These are phyloP conservation scores for Alouatta palliata DNA, from an alignment of 2,113 vertebrate genomes.

Conservation along the genomic window DNA sequence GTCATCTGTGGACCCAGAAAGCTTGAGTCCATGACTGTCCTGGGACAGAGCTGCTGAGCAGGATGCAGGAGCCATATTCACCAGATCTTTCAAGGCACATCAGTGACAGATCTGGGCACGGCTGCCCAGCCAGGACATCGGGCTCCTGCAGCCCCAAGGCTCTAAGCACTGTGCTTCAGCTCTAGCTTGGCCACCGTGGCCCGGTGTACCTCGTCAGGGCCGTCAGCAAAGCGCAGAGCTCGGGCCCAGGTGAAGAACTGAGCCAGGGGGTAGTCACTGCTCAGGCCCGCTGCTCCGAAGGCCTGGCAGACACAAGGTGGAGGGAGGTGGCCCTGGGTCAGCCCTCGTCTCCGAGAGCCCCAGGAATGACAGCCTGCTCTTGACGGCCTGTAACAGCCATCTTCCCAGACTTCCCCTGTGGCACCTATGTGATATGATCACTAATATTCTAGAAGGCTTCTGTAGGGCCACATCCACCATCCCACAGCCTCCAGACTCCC, in stretches of 20 bases:
- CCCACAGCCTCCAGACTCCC: not conserved
- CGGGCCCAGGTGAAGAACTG: conserved; percentile 72
- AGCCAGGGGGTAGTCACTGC: conserved; percentile 76
- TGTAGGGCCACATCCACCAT: not conserved
- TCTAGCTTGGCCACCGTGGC: conserved; percentile 74
- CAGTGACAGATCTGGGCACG: not conserved
- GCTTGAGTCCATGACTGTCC: not conserved
- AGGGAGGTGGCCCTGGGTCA: not conserved
- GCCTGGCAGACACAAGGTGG: conserved; percentile 61
- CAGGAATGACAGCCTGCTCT: not conserved
- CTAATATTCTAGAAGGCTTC: not conserved
- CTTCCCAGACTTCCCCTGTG: too few species aligned
- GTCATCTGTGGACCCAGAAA: not conserved
- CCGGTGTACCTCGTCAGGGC: conserved; percentile 66
- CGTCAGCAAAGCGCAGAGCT: conserved; percentile 74
- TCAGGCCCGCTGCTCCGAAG: conserved; percentile 79
- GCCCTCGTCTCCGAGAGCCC: not conserved
- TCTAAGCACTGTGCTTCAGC: conserved; percentile 51
- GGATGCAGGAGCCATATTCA: not conserved
- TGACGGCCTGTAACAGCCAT: not conserved
- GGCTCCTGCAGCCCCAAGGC: too few species aligned
- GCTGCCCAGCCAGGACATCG: accelerated
- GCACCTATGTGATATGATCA: not conserved
- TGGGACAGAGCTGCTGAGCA: not conserved
- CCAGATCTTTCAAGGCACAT: not conserved